Percentiles rank a stretch among this genome's conserved stretches.
phyloP scores from a whole-genome alignment of 2,888 invertebrate species.

The Tanytarsus gracilentus region DNA sequence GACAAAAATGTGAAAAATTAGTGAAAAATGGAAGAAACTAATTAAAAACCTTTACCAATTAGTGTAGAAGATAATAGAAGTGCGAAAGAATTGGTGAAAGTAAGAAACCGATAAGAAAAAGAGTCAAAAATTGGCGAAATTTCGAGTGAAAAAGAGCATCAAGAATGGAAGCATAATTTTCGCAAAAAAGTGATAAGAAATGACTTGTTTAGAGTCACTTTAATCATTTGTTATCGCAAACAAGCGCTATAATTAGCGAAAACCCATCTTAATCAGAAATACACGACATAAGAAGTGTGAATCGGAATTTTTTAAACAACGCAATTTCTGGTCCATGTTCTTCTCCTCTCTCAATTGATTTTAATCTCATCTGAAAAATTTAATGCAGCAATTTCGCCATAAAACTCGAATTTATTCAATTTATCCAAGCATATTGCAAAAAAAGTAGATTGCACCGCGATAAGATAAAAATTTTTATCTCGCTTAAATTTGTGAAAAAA shows the following conservation, averaged over 20 bases:
- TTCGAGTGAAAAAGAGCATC: slow-evolving; percentile 4
- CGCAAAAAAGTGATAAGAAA: background rate
- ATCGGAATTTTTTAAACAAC: slow-evolving; percentile 19
- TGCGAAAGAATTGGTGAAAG: background rate
- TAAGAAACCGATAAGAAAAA: slow-evolving; percentile 15
- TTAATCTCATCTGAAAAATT: slow-evolving; percentile 10
- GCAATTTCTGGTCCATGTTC: slow-evolving; percentile 6
- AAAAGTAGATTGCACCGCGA: too few species aligned
- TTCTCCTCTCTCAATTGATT: slow-evolving; percentile 7
- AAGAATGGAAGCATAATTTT: slow-evolving; percentile 7
- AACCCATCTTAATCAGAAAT: too few species aligned
- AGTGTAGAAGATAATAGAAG: slow-evolving; percentile 4
- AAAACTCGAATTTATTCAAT: background rate
- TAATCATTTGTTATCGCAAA: too few species aligned
- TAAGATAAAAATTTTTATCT: too few species aligned
- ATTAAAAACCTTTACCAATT: too few species aligned
- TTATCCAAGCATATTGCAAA: background rate
- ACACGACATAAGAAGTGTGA: too few species aligned
- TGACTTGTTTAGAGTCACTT: too few species aligned
- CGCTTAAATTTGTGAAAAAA: too few species aligned
- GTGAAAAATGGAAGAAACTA: background rate
- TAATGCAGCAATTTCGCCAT: background rate
- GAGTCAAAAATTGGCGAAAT: background rate
- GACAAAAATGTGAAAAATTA: background rate
- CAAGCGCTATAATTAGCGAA: too few species aligned